Evolutionary conservation across 37 sponge, comb jelly and placozoan genomes (phyloP).

Genomic region (Dysidea cf. avara): DNA sequence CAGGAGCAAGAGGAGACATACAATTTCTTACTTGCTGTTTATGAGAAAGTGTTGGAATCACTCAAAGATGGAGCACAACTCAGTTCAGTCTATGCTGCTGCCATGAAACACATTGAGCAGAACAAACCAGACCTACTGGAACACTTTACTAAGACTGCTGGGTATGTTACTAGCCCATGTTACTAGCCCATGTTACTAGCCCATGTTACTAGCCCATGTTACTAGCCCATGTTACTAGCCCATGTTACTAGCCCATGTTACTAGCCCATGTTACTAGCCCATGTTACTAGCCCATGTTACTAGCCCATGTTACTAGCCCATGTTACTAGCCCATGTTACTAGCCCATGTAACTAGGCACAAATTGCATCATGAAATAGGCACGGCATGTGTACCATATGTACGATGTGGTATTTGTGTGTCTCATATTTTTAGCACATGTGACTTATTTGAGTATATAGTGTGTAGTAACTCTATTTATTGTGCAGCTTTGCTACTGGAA

Average conservation of each 20-base stretch:
- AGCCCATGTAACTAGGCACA: too few relatives aligned
- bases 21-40: constrained; percentile 69
- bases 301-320: too few relatives aligned
- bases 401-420: not conserved
- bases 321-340: too few relatives aligned
- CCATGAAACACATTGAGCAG: constrained; percentile 42
- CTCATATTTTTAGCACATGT: not conserved
- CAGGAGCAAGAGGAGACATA: constrained; percentile 88
- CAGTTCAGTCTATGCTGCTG: constrained; percentile 71
- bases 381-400: not conserved
- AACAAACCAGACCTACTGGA: constrained; percentile 65
- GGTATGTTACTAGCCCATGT: constrained; percentile 56
- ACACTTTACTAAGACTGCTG: constrained; percentile 69
- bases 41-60: constrained; percentile 60
- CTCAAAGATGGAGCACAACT: constrained; percentile 67
- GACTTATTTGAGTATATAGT: too few relatives aligned
- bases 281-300: too few relatives aligned
- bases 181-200: too few relatives aligned
- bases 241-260: too few relatives aligned
- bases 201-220: too few relatives aligned
- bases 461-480: not conserved
- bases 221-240: too few relatives aligned
- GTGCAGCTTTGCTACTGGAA: constrained; percentile 83
- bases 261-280: too few relatives aligned
- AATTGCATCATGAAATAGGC: too few relatives aligned